Evolutionary conservation across 2,113 vertebrate species (phyloP), one percentile per base, ranked within the genome.

Genomic region (Collichthys lucidus): DNA sequence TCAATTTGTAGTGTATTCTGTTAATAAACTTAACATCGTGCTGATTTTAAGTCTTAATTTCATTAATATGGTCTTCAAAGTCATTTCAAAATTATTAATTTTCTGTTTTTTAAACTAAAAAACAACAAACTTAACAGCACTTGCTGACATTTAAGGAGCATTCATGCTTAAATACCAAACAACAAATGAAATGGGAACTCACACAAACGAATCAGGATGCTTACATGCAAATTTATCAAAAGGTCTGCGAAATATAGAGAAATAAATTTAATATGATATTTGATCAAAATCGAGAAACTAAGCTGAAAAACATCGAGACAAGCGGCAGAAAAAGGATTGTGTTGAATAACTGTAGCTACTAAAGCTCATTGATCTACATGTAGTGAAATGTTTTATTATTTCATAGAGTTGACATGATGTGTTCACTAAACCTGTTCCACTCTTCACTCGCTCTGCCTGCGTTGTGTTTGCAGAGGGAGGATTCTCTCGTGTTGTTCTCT

Each of bases 401-500:
- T 64, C 47, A 46, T 2, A 5, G 24, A 50, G 11, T 2, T 8
- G n/a, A 35, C 31, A 5, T 35, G 31, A 29, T 29, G 29, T 29
- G 29, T 29, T 29, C 29, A 31, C 44, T 16, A 67, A 67, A 31
- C 2, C 64, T 16, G 26, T 68, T 29, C n/a, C 10, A 59, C 16
- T 53, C 31, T 17, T 67, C 11, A 49, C 15, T 40, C n/a, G 40
- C 16, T 20, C 11, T 15, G 16, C 73, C 14, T 74, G 22, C 71
- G 74, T 80, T 80, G n/a, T 82, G 35, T 72, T 83, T 72, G 85
- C 94, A 99, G 98, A 97, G 96, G 88, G 96, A 95, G 78, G 97
- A 98, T 74, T 95, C 96, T 7, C 93, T 98, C 84, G 94, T 96
- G 66, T 93, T 99, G 53, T 97, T 98, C 91, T 98, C 98, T 11